Conservation (phyloP, 2,888 invertebrate species). For the Eupithecia insigniata region DNA sequence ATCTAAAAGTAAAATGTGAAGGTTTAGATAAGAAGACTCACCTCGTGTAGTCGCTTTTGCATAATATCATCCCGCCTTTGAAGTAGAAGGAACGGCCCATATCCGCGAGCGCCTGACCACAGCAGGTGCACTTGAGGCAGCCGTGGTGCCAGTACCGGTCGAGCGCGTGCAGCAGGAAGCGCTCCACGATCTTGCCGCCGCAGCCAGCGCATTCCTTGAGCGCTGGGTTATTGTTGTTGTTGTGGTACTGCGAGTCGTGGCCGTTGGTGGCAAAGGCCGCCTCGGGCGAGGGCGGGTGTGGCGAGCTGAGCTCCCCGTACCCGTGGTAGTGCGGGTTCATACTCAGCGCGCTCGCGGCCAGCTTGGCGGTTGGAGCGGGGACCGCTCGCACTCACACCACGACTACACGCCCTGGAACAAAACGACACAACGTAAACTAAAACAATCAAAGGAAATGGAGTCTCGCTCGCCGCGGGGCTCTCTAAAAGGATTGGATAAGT, state of each 20-base stretch:
- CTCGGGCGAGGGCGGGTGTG: constrained; percentile 90
- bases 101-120: constrained; percentile 94
- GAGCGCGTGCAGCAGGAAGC: constrained; percentile 95
- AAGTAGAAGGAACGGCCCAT: constrained; percentile 96
- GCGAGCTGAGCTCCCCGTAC: constrained; percentile 91
- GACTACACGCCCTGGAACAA: constrained; percentile 80
- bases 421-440: constrained; percentile 35
- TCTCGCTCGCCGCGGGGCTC: constrained; percentile 1
- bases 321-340: constrained; percentile 97
- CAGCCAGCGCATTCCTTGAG: constrained; percentile 95
- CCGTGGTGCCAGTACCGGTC: constrained; percentile 98
- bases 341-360: constrained; percentile 93
- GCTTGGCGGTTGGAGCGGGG: constrained; percentile 89
- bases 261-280: constrained; percentile 86
- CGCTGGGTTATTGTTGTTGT: constrained; percentile 84
- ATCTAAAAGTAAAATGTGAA: not conserved
- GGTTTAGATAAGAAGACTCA: constrained; percentile 75
- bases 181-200: constrained; percentile 95
- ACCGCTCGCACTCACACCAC: constrained; percentile 80
- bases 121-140: constrained; percentile 97
- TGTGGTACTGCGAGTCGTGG: constrained; percentile 84
- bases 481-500: constrained; percentile 24
- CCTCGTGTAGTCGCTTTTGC: constrained; percentile 98
- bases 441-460: constrained; percentile 13
- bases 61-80: constrained; percentile 96